phyloP scores from a whole-genome alignment of 2,797 vertebrate species.

The Karalla daura region DNA sequence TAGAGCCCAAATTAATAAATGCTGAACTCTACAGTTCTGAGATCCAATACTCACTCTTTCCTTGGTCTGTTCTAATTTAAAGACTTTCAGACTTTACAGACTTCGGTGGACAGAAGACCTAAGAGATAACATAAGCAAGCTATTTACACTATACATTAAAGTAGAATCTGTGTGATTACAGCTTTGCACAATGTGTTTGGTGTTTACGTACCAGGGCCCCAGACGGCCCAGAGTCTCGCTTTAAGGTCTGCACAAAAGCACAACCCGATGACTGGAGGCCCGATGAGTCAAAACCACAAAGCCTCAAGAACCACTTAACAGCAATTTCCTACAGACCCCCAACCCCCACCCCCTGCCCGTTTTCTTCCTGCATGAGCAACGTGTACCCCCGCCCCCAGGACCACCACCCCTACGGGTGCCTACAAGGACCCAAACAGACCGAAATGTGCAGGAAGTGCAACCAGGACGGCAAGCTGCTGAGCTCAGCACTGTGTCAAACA shows the following conservation, averaged over 20 bases:
- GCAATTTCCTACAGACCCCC: conserved; percentile 76
- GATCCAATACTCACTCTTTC: no score
- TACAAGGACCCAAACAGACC: conserved; percentile 54
- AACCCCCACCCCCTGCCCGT: no score
- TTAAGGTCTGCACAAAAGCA: conserved; percentile 55
- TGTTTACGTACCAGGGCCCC: conserved; percentile 52
- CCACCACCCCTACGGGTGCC: conserved; percentile 42
- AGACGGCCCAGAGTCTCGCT: conserved; percentile 39
- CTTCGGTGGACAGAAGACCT: conserved; percentile 18
- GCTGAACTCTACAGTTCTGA: no score
- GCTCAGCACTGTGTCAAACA: conserved; percentile 68
- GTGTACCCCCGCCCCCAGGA: background rate
- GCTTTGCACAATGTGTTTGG: conserved; percentile 24
- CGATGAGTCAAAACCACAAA: conserved; percentile 83
- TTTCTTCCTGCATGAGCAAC: conserved; percentile 66
- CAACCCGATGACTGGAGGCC: conserved; percentile 55
- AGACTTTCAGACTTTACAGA: background rate
- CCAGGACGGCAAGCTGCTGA: conserved; percentile 56
- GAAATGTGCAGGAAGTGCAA: conserved; percentile 62
- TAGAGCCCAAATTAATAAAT: no score
- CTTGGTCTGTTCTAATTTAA: background rate
- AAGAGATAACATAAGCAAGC: conserved; percentile 50
- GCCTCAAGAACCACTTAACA: conserved; percentile 82
- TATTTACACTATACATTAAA: conserved; percentile 38
- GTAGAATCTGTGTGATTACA: conserved; percentile 63